phyloP scores from a whole-genome alignment of 2,113 vertebrate species.

The Naja naja region DNA sequence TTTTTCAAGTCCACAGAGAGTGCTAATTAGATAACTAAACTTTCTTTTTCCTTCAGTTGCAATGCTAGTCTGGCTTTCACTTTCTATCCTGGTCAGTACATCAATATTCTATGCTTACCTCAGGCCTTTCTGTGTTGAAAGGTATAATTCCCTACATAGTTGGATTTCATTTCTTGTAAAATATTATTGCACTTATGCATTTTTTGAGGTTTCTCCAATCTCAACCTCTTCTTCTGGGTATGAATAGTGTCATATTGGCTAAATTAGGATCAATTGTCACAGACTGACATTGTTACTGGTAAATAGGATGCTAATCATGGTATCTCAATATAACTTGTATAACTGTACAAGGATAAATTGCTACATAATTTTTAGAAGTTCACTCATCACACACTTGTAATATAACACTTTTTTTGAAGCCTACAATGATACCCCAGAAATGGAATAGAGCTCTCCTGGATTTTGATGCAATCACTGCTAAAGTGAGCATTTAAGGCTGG shows the following conservation, averaged over 20 bases:
- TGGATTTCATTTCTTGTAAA: not conserved
- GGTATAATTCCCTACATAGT: too few species aligned
- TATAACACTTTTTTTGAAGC: slow-evolving; percentile 61
- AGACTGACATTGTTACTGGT: not conserved
- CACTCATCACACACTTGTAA: slow-evolving; percentile 53
- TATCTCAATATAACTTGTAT: slow-evolving; percentile 35
- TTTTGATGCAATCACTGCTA: slow-evolving; percentile 65
- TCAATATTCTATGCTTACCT: not conserved
- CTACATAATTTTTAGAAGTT: slow-evolving; percentile 67
- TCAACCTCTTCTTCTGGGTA: not conserved
- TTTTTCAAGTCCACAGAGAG: not conserved
- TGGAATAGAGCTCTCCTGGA: slow-evolving; percentile 60
- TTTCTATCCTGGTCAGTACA: not conserved
- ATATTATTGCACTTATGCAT: not conserved
- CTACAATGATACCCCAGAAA: slow-evolving; percentile 67
- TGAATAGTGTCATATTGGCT: not conserved
- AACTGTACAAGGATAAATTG: slow-evolving; percentile 56
- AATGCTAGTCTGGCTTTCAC: not conserved
- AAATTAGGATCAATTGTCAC: not conserved
- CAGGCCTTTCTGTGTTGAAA: not conserved
- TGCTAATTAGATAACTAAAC: not conserved
- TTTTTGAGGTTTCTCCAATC: not conserved
- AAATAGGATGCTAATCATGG: not conserved
- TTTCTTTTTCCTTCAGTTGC: not conserved
- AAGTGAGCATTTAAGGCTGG: slow-evolving; percentile 66